Evolutionary conservation across 1,140 invertebrate species (phyloP).

Genomic region (Eulimnadia texana): DNA sequence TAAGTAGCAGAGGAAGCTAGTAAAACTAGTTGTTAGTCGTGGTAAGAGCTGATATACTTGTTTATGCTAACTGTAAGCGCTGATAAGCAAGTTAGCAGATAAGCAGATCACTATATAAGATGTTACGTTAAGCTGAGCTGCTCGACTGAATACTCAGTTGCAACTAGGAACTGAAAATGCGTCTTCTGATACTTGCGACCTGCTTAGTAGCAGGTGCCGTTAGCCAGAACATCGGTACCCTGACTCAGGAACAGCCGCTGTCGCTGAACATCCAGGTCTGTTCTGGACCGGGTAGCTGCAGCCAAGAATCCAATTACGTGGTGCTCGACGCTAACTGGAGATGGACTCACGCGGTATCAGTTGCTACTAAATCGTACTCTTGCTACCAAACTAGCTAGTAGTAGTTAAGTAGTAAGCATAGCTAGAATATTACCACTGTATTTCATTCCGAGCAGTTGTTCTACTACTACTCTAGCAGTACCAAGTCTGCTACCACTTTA

Average conservation of each 20-base stretch:
- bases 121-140: not conserved
- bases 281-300: slow-evolving; percentile 15
- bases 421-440: not conserved
- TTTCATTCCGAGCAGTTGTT: too few species aligned
- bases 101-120: too few species aligned
- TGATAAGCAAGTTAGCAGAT: too few species aligned
- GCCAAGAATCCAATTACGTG: slow-evolving; percentile 6
- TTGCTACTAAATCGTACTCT: not conserved
- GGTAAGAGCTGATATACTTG: too few species aligned
- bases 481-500: too few species aligned
- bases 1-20: too few species aligned
- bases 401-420: not conserved
- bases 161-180: too few species aligned
- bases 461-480: too few species aligned
- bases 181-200: slow-evolving; percentile 11
- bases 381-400: not conserved
- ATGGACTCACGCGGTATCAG: slow-evolving; percentile 17
- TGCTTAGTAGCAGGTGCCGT: slow-evolving; percentile 12
- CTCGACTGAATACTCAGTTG: too few species aligned
- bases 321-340: slow-evolving; percentile 19
- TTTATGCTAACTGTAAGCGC: too few species aligned
- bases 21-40: too few species aligned
- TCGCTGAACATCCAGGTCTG: slow-evolving; percentile 16
- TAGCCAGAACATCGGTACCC: slow-evolving; percentile 17
- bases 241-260: slow-evolving; percentile 15